These are phyloP conservation scores for Sphaerophoria taeniata DNA, from an alignment of 2,888 invertebrate genomes.

Conservation along the genomic window DNA sequence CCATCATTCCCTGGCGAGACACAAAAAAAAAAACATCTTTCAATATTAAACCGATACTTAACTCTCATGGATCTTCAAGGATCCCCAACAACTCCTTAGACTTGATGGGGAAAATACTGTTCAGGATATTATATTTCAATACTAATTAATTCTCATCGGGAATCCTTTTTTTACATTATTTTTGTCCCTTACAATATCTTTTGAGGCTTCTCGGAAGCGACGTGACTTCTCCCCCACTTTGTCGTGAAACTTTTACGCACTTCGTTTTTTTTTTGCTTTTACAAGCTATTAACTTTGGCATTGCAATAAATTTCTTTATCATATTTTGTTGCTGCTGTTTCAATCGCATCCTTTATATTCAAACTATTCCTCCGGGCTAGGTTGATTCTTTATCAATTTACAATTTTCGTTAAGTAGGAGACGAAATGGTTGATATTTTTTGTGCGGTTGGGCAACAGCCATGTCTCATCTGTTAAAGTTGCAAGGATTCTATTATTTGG, in stretches of 20 bases:
- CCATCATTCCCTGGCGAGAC: constrained; percentile 28
- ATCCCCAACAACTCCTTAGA: constrained; percentile 4
- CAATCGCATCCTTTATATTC: background rate
- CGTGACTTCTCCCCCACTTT: constrained; percentile 21
- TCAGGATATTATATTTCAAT: constrained; percentile 53
- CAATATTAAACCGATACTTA: constrained; percentile 12
- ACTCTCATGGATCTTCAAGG: constrained; percentile 16
- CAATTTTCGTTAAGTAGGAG: background rate
- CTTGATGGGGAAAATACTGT: background rate
- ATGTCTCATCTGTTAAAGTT: constrained; percentile 60
- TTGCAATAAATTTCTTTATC: constrained; percentile 35
- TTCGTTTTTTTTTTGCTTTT: background rate
- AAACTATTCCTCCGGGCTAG: too few relatives aligned
- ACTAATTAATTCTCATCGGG: constrained; percentile 32
- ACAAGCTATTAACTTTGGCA: constrained; percentile 41
- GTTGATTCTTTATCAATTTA: too few relatives aligned
- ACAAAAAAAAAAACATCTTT: constrained; percentile 11
- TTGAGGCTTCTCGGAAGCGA: constrained; percentile 17
- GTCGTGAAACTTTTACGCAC: constrained; percentile 23
- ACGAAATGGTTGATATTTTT: constrained; percentile 1
- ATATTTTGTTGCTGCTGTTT: constrained; percentile 4
- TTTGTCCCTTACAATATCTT: constrained; percentile 19
- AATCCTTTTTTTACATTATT: background rate
- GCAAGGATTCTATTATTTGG: constrained; percentile 58
- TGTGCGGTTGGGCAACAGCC: background rate